Evolutionary conservation across 2,888 invertebrate genomes (phyloP).

Genomic region (Dascillus cervinus): DNA sequence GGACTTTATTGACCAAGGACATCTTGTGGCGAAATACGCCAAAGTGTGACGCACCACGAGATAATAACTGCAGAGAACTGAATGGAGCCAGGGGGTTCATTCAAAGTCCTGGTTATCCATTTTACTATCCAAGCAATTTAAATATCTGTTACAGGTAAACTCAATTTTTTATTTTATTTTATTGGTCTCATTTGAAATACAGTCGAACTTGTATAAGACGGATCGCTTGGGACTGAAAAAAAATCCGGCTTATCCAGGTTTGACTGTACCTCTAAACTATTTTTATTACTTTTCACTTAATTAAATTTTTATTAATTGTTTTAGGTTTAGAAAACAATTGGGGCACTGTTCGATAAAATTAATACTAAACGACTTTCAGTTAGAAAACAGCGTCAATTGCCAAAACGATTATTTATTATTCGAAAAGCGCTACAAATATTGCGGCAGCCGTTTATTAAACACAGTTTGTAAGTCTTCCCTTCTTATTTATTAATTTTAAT

Average conservation of each 20-base stretch:
- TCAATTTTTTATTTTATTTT: constrained; percentile 2
- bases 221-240: too few species aligned
- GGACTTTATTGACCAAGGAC: constrained; percentile 15
- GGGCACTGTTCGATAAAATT: constrained; percentile 40
- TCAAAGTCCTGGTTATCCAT: constrained; percentile 42
- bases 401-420: constrained; percentile 41
- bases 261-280: too few species aligned
- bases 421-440: constrained; percentile 35
- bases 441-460: constrained; percentile 37
- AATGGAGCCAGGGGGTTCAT: constrained; percentile 35
- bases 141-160: constrained; percentile 43
- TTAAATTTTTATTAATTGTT: too few species aligned
- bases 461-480: constrained; percentile 38
- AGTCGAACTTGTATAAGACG: too few species aligned
- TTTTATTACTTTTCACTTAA: too few species aligned
- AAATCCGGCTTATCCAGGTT: too few species aligned
- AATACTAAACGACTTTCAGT: constrained; percentile 40
- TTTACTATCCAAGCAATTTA: constrained; percentile 38
- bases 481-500: too few species aligned
- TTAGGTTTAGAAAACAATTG: constrained; percentile 38
- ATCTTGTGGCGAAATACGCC: constrained; percentile 21
- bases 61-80: constrained; percentile 13
- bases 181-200: not conserved
- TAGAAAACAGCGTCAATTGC: constrained; percentile 40
- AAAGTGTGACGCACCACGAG: constrained; percentile 13